Conservation (phyloP, 2,888 invertebrate genomes). For the Actias luna region DNA sequence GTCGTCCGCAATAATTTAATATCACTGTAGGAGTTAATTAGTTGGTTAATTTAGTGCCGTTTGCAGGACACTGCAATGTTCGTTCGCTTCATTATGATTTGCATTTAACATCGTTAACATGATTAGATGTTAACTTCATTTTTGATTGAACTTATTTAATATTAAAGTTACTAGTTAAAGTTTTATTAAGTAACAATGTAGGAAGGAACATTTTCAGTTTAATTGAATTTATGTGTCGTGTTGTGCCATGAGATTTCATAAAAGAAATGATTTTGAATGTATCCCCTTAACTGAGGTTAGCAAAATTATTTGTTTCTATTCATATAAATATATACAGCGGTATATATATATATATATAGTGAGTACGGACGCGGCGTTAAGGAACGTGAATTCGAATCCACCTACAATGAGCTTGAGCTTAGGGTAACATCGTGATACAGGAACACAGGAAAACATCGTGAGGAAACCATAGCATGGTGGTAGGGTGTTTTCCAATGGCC, state of each 20-base stretch:
- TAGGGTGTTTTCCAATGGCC: too few species aligned
- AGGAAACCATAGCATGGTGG: too few species aligned
- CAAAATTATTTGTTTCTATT: not conserved
- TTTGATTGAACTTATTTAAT: not conserved
- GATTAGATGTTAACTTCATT: not conserved
- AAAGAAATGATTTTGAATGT: conserved; percentile 47
- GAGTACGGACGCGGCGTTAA: too few species aligned
- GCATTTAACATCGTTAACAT: conserved; percentile 23
- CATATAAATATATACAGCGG: too few species aligned
- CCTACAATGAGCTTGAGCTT: too few species aligned
- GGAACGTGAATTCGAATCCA: too few species aligned
- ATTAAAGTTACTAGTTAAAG: not conserved
- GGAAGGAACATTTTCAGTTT: not conserved
- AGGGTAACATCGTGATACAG: too few species aligned
- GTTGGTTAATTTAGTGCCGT: conserved; percentile 29
- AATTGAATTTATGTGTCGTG: conserved; percentile 35
- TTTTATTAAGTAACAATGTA: not conserved
- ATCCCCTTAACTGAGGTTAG: conserved; percentile 68
- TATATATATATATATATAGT: too few species aligned
- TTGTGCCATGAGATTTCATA: conserved; percentile 30
- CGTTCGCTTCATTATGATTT: conserved; percentile 22
- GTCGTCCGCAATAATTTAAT: conserved; percentile 39
- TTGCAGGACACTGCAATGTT: conserved; percentile 19
- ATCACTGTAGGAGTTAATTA: conserved; percentile 29
- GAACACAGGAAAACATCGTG: too few species aligned